Evolutionary conservation across 1,140 invertebrate species (phyloP), one percentile per base, ranked within the genome.

Genomic region (Habropoda laboriosa): DNA sequence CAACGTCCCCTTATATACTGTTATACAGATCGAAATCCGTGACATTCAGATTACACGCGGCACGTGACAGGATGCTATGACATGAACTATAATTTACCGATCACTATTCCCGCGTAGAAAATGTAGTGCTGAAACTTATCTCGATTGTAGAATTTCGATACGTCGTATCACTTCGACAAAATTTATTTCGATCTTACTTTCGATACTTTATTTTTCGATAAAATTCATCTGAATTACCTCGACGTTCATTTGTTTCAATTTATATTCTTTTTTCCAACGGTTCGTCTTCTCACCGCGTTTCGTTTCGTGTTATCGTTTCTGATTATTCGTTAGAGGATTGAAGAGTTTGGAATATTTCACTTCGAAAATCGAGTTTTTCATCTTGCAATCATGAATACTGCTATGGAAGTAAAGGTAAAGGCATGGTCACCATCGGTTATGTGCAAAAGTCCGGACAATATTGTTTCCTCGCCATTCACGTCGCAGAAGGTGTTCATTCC

Each of bases 391-490:
- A 85, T 81, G 68, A 79, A 63, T 6, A 32, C 45, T 13, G 2
- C 27, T 6, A 8, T 3, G 12, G 73, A 81, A 0, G 0, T 16
- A 7, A 79, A 61, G 38, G 27, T 66, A 4, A 85, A 55, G 30
- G 13, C 58, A 38, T 86, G 84, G 84, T 60, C 68, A 0, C 57
- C 84, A 13, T 30, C 74, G 6, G n/a, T 74, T 21, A 35, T 60
- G 3, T 13, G 18, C 8, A 85, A 80, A 30, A 13, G 12, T 32
- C 70, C 80, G 10, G 83, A 86, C 27, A 85, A 86, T 32, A 79
- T 86, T 30, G 35, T 82, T 24, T 86, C 84, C 4, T 86, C 84
- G 12, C 51, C 61, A 0, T 82, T 61, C 21, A 1, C 80, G 0
- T 57, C 45, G 24, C 55, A 35, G 2, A 85, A 71, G 35, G 47